Conservation (phyloP, 2,888 invertebrate genomes). For the Schizaphis graminum region DNA sequence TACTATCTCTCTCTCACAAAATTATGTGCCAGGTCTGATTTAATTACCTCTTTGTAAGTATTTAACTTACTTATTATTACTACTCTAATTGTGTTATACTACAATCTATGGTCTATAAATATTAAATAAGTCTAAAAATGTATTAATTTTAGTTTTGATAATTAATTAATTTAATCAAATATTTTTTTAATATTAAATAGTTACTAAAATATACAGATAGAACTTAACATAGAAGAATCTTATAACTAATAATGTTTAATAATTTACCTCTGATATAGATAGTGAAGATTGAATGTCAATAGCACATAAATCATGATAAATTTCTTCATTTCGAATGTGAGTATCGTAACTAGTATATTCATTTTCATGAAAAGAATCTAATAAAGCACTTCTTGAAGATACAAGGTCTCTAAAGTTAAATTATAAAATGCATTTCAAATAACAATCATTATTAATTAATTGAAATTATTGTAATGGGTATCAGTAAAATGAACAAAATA, state of each 20-base stretch:
- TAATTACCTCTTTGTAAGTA: not conserved
- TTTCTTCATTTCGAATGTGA: constrained; percentile 88
- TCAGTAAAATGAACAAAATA: not conserved
- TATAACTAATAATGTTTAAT: not conserved
- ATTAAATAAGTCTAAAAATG: too few species aligned
- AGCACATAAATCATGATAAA: constrained; percentile 94
- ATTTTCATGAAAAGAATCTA: constrained; percentile 62
- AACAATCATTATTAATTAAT: not conserved
- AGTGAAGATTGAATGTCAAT: constrained; percentile 71
- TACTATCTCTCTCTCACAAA: not conserved
- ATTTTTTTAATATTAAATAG: not conserved
- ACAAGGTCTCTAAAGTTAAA: constrained; percentile 50
- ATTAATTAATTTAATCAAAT: too few species aligned
- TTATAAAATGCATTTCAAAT: not conserved
- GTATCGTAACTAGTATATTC: constrained; percentile 80
- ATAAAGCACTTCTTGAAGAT: constrained; percentile 58
- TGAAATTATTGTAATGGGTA: constrained; percentile 13
- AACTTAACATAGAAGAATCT: not conserved
- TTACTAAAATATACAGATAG: not conserved
- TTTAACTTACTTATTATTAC: not conserved
- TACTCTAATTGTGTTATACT: not conserved
- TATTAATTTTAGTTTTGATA: too few species aligned
- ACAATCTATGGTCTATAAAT: too few species aligned
- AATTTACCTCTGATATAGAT: constrained; percentile 45
- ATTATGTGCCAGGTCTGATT: not conserved